Evolutionary conservation across 2,888 invertebrate genomes (phyloP), one percentile per base, ranked within the genome.

Genomic region (Kryphioiulus occultus): DNA sequence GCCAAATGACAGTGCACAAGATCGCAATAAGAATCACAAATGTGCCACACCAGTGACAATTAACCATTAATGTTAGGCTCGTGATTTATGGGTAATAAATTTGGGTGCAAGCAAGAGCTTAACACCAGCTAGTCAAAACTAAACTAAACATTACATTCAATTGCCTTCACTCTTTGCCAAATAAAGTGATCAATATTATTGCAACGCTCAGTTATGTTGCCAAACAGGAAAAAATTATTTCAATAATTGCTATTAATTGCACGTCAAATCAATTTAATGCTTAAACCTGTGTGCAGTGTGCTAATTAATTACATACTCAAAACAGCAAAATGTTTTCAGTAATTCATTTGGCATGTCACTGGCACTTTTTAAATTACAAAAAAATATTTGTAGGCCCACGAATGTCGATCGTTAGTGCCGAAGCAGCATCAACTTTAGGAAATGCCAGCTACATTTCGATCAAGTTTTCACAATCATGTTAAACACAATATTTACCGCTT

Each of bases 401-500:
- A 47, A 47, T 0, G 5, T 3, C 53, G 9, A 53, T 19, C n/a
- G 53, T 53, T 12, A 68, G 10, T 9, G n/a, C 10, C 10, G 26
- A 26, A 2, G n/a, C 26, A 26, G n/a, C 10, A 68, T n/a, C 10
- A 68, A 19, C 19, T n/a, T 68, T 26, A 26, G 26, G 10, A 26
- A 68, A 68, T 10, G 10, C 0, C 2, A 26, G 26, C 59, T 1
- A 68, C 26, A 53, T 53, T 53, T 53, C 1, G n/a, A 53, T 53
- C 53, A 53, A 15, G 7, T 35, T 53, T 53, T 19, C 53, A 53
- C 53, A 5, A n/a, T 15, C 78, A 10, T 15, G 30, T 26, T 30
- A 85, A 85, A 39, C 15, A 35, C 0, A 35, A 39, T 35, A 39
- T 94, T 93, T 91, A 96, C 96, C 89, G 98, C 97, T 92, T 97